Evolutionary conservation across 2,888 invertebrate genomes (phyloP).

Genomic region (Dryomyza anilis): DNA sequence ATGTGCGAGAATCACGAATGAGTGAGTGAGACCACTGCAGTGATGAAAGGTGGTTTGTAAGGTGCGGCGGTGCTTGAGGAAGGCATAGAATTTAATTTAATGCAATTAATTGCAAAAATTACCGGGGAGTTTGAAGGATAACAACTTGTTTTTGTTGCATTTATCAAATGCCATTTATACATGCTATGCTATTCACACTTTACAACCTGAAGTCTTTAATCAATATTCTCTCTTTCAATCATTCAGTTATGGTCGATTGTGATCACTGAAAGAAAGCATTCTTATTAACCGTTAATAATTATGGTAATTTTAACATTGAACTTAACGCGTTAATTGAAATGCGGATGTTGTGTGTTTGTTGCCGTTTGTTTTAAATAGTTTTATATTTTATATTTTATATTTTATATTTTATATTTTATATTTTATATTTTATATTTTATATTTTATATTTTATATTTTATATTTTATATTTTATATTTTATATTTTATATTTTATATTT

Average conservation of each 20-base stretch:
- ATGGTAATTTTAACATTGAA: constrained; percentile 58
- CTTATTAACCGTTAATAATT: constrained; percentile 55
- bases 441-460: too few species aligned
- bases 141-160: background rate
- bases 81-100: too few species aligned
- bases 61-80: background rate
- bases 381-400: background rate
- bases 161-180: background rate
- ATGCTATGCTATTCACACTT: background rate
- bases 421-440: too few species aligned
- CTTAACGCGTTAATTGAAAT: constrained; percentile 43
- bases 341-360: background rate
- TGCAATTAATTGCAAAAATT: background rate
- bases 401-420: too few species aligned
- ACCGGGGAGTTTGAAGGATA: constrained; percentile 7
- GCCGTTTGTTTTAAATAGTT: background rate
- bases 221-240: background rate
- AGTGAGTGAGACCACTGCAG: background rate
- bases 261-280: background rate
- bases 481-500: too few species aligned
- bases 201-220: too few species aligned
- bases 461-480: too few species aligned
- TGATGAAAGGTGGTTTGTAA: too few species aligned
- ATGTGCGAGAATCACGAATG: background rate
- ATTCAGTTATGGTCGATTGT: background rate